Evolutionary conservation across 2,113 vertebrate species (phyloP), one percentile per base, ranked within the genome.

Genomic region (Ranitomeya variabilis): DNA sequence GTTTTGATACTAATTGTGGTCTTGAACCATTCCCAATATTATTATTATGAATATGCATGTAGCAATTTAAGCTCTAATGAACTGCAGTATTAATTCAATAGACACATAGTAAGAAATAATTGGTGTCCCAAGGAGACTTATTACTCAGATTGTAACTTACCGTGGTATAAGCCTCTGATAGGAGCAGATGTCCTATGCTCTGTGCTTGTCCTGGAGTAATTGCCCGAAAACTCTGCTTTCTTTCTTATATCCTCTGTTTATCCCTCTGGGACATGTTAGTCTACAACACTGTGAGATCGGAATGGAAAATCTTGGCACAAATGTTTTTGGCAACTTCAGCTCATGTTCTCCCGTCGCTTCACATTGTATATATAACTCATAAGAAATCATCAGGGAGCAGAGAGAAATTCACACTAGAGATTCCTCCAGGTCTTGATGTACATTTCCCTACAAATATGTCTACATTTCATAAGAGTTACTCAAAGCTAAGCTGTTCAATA

Each of bases 241-340:
- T 89, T 90, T 90, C 92, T 92, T 92, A 19, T 90, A 90, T 90
- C 92, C 91, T 92, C 92, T 82, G 0, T 90, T 90, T 90, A 91
- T 92, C 91, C 93, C 90, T 76, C 92, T 91, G 92, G 93, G 91
- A 95, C 89, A 81, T 85, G 91, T 92, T 90, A 94, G 91, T 91
- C 89, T 92, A 92, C 92, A 91, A 92, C 93, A 92, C 92, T 93
- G 5, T 0, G 92, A 91, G 90, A 76, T 90, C 92, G 90, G 90
- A 92, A 90, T 83, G 87, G 37, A 91, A 93, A 91, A 6, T 90
- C 89, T 91, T 90, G 93, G 91, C 94, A 94, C 91, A 85, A 90
- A 91, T 23, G 8, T 86, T 64, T 76, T 45, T 86, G 85, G 85
- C 85, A 78, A 62, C 55, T 31, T 18, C 16, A 52, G 18, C 71